phyloP scores from a whole-genome alignment of 2,888 invertebrate genomes.

The Abrostola triplasia region DNA sequence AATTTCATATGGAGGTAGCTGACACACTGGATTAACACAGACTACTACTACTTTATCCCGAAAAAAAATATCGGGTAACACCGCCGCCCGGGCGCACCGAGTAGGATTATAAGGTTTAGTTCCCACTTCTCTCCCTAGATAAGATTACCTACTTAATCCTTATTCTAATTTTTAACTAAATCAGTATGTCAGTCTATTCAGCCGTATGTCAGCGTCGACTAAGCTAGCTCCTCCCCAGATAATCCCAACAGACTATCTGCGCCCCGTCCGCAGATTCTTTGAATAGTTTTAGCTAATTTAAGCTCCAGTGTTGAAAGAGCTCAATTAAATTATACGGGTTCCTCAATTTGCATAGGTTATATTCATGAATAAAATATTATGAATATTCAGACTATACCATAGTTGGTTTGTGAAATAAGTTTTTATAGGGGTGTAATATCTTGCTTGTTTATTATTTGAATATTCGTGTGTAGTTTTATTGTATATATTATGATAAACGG shows the following conservation, averaged over 20 bases:
- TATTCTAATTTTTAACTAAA: not conserved
- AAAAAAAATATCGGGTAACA: too few species aligned
- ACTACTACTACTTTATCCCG: too few species aligned
- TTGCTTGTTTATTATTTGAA: slow-evolving; percentile 34
- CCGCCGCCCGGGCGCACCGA: too few species aligned
- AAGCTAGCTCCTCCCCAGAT: slow-evolving; percentile 17
- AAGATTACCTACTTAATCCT: not conserved
- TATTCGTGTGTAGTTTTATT: slow-evolving; percentile 37
- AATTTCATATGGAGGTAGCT: too few species aligned
- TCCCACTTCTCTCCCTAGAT: not conserved
- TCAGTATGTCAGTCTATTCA: not conserved
- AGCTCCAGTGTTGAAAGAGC: slow-evolving; percentile 49
- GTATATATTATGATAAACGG: not conserved
- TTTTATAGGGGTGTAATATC: slow-evolving; percentile 37
- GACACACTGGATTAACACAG: too few species aligned
- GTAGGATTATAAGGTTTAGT: too few species aligned
- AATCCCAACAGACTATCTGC: slow-evolving; percentile 34
- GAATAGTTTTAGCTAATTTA: slow-evolving; percentile 66
- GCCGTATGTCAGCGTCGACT: slow-evolving; percentile 23
- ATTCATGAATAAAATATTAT: slow-evolving; percentile 52
- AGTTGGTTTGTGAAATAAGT: slow-evolving; percentile 46
- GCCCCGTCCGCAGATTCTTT: slow-evolving; percentile 56
- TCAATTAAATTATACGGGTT: slow-evolving; percentile 61
- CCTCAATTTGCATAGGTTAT: slow-evolving; percentile 53
- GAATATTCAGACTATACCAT: slow-evolving; percentile 49